Evolutionary conservation across 2,888 invertebrate species (phyloP).

Genomic region (Parascotia fuliginaria): DNA sequence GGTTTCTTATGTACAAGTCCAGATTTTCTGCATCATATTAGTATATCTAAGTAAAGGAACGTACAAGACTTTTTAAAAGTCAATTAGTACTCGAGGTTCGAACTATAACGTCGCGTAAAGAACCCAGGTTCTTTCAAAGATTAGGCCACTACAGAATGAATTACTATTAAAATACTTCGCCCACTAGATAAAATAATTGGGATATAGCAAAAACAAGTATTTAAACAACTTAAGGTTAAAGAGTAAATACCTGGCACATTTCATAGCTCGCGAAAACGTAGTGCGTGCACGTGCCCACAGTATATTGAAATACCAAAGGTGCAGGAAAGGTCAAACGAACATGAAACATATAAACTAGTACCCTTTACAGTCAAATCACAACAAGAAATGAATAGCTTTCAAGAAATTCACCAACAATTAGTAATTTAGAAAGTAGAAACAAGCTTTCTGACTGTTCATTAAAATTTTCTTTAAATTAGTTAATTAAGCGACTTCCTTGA

Average conservation of each 20-base stretch:
- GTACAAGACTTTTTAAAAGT: no score
- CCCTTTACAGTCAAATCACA: conserved; percentile 32
- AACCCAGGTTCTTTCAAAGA: no score
- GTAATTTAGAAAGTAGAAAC: no score
- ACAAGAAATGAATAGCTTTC: conserved; percentile 24
- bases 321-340: conserved; percentile 36
- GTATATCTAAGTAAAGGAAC: no score
- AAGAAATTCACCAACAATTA: conserved; percentile 25
- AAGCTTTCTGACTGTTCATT: no score
- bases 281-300: conserved; percentile 24
- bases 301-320: conserved; percentile 30
- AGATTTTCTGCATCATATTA: no score
- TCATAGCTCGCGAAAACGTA: conserved; percentile 1
- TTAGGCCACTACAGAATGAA: no score
- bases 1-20: no score
- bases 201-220: not conserved
- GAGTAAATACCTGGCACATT: conserved; percentile 27
- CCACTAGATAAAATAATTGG: not conserved
- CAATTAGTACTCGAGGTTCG: no score
- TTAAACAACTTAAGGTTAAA: conserved; percentile 1
- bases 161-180: not conserved
- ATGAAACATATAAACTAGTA: conserved; percentile 26
- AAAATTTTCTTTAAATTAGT: conserved; percentile 20
- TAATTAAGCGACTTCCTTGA: conserved; percentile 11
- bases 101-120: no score